A percentile compares a stretch with the other conserved stretches of the same genome.
phyloP scores from a whole-genome alignment of 1,140 invertebrate genomes.

The Lordiphosa clarofinis region DNA sequence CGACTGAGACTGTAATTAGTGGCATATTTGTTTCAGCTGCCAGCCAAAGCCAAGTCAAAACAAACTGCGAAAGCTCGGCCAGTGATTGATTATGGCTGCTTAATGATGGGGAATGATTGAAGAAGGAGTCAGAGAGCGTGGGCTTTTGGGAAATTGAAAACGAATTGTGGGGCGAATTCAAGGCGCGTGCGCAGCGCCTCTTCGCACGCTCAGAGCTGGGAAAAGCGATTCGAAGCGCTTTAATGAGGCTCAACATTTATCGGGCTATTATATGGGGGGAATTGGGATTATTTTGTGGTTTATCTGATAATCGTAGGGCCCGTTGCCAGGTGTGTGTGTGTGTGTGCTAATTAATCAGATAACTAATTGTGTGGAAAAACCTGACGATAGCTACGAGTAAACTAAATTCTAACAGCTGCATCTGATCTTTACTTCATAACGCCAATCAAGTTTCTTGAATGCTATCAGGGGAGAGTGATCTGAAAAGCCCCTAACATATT shows the following conservation, averaged over 20 bases:
- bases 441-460: too few species aligned
- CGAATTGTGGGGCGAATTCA: constrained; percentile 58
- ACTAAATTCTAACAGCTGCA: constrained; percentile 17
- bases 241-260: constrained; percentile 54
- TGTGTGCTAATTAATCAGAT: constrained; percentile 55
- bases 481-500: not conserved
- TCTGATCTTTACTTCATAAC: not conserved
- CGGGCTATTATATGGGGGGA: constrained; percentile 13
- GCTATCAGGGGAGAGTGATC: too few species aligned
- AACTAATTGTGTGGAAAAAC: constrained; percentile 60
- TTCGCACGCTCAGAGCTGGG: constrained; percentile 3
- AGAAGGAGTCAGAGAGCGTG: constrained; percentile 44
- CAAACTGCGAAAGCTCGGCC: constrained; percentile 34
- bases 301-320: constrained; percentile 28
- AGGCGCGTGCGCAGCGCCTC: constrained; percentile 68
- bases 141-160: constrained; percentile 53
- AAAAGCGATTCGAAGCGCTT: constrained; percentile 62
- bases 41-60: constrained; percentile 42
- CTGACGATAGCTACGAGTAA: constrained; percentile 29
- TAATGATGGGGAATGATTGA: constrained; percentile 31
- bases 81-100: constrained; percentile 64
- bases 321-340: constrained; percentile 39
- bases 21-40: constrained; percentile 75
- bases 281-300: constrained; percentile 40
- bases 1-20: constrained; percentile 65